Evolutionary conservation across 2,113 vertebrate genomes (phyloP).

Genomic region (Esox niger): DNA sequence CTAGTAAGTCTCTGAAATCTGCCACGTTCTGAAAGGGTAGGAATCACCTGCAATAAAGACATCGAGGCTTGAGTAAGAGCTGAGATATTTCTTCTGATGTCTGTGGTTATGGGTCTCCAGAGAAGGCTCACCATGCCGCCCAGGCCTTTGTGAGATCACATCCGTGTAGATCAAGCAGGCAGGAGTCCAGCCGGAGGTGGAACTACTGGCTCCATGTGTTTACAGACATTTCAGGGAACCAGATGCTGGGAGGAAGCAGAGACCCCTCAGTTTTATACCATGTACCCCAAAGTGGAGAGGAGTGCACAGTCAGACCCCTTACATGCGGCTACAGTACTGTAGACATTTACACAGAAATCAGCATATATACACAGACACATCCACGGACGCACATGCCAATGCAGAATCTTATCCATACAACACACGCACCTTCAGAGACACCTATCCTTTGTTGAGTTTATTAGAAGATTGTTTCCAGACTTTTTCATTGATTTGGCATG

Average conservation of each 20-base stretch:
- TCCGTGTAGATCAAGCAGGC: slow-evolving; percentile 55
- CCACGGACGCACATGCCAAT: neutral
- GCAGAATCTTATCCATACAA: neutral
- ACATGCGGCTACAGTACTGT: slow-evolving; percentile 29
- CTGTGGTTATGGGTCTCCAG: slow-evolving; percentile 70
- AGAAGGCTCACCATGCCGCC: slow-evolving; percentile 58
- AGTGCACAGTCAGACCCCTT: slow-evolving; percentile 39
- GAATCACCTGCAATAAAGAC: slow-evolving; percentile 69
- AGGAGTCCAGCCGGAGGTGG: slow-evolving; percentile 62
- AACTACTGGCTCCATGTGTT: neutral
- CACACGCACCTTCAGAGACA: slow-evolving; percentile 4
- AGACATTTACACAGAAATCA: slow-evolving; percentile 25
- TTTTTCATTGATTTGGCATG: slow-evolving; percentile 48
- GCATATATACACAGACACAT: neutral
- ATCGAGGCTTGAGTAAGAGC: slow-evolving; percentile 56
- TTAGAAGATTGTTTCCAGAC: slow-evolving; percentile 48
- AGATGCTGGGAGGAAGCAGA: slow-evolving; percentile 32
- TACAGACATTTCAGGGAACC: neutral
- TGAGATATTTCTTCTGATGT: slow-evolving; percentile 70
- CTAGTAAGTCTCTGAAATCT: slow-evolving; percentile 58
- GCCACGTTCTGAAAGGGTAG: slow-evolving; percentile 39
- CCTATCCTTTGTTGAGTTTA: slow-evolving; percentile 51
- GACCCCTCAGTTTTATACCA: slow-evolving; percentile 68
- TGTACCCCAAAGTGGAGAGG: slow-evolving; percentile 47
- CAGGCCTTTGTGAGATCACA: slow-evolving; percentile 69